Evolutionary conservation across 1,140 invertebrate genomes (phyloP).

Genomic region (Brachionus sp.): DNA sequence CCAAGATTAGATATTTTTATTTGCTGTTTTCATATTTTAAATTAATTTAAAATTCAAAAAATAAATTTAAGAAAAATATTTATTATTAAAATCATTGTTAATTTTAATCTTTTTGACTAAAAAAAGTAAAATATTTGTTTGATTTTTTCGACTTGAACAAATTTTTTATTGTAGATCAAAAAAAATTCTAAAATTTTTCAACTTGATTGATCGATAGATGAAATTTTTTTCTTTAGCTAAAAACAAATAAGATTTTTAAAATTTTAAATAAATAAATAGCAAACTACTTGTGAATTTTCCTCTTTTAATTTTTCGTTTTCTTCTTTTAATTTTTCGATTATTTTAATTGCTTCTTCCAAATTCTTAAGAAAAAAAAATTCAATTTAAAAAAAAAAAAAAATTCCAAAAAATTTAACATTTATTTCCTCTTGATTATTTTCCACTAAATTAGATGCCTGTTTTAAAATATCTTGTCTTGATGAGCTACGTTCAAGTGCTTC

Average conservation of each 20-base stretch:
- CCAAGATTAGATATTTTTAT: too few species aligned
- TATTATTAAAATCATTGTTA: neutral
- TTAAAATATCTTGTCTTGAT: neutral
- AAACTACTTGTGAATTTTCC: conserved; percentile 8
- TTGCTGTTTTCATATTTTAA: too few species aligned
- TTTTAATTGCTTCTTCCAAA: neutral
- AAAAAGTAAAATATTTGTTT: neutral
- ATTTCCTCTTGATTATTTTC: neutral
- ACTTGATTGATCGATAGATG: neutral
- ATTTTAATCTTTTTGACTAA: neutral
- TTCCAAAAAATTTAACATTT: neutral
- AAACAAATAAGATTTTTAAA: neutral
- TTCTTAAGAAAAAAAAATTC: neutral
- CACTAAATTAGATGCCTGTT: neutral
- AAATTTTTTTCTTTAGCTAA: neutral
- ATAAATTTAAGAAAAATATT: too few species aligned
- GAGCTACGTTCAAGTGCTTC: conserved; percentile 5
- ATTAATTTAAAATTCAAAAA: neutral
- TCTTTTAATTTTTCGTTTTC: conserved; percentile 32
- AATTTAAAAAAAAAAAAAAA: neutral
- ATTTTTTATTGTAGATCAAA: neutral
- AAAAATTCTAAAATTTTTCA: neutral
- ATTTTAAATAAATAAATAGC: neutral
- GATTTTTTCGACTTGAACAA: neutral
- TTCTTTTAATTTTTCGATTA: conserved; percentile 9